These are phyloP conservation scores for Chrysemys picta DNA, from an alignment of 2,113 vertebrate genomes.

Conservation along the genomic window DNA sequence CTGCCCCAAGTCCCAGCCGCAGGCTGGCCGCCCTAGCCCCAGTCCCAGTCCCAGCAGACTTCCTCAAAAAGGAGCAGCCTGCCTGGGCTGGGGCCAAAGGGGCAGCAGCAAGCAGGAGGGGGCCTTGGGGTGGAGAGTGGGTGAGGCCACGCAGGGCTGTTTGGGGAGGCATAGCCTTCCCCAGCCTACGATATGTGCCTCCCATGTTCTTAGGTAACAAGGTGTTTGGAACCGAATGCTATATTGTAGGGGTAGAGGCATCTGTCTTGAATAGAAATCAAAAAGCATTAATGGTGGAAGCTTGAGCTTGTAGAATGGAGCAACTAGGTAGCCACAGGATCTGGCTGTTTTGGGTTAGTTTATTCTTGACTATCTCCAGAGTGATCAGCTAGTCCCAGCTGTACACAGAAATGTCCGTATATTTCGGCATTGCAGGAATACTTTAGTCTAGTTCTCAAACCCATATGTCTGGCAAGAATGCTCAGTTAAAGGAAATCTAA, in stretches of 20 bases:
- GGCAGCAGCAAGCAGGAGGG: too few species aligned
- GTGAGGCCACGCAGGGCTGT: too few species aligned
- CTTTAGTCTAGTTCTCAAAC: background rate
- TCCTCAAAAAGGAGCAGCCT: too few species aligned
- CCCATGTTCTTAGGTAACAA: background rate
- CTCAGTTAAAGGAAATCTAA: background rate
- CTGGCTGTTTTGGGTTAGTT: background rate
- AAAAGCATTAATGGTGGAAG: accelerated
- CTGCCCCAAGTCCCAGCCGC: too few species aligned
- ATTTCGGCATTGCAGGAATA: accelerated
- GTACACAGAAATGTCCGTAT: background rate
- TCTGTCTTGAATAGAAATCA: background rate
- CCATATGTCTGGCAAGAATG: background rate
- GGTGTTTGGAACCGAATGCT: background rate
- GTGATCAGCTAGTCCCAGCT: background rate
- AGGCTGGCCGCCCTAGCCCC: too few species aligned
- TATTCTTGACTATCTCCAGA: background rate
- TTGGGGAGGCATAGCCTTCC: too few species aligned
- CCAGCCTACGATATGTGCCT: too few species aligned
- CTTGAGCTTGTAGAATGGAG: background rate
- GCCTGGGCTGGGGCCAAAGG: too few species aligned
- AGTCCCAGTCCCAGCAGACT: too few species aligned
- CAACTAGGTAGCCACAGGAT: background rate
- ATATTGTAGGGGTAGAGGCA: background rate
- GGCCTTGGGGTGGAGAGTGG: too few species aligned